Evolutionary conservation across 2,113 vertebrate genomes (phyloP).

Genomic region (Triplophysa rosa): DNA sequence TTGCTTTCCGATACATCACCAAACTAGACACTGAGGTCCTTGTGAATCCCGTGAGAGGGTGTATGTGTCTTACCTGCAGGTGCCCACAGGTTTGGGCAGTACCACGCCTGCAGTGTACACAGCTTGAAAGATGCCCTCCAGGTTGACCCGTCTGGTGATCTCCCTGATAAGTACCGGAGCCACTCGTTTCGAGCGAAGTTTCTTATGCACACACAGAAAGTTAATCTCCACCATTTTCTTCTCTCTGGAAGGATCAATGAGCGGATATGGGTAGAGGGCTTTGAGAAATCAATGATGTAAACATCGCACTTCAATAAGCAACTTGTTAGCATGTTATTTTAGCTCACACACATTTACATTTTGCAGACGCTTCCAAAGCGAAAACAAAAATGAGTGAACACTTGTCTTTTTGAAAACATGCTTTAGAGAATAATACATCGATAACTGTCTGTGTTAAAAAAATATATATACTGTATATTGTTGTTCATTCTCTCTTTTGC

Average conservation of each 20-base stretch:
- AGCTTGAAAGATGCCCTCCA: slow-evolving; percentile 97
- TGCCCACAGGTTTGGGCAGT: slow-evolving; percentile 95
- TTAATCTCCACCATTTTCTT: slow-evolving; percentile 99
- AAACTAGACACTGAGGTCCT: not conserved
- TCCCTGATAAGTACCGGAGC: slow-evolving; percentile 95
- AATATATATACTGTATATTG: too few species aligned
- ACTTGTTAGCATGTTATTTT: too few species aligned
- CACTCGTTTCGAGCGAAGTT: slow-evolving; percentile 95
- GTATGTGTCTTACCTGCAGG: slow-evolving; percentile 83
- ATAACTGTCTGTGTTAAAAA: too few species aligned
- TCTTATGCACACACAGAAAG: slow-evolving; percentile 98
- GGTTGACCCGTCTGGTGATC: slow-evolving; percentile 93
- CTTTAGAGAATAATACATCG: too few species aligned
- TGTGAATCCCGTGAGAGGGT: not conserved
- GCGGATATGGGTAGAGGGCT: not conserved
- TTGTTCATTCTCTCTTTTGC: too few species aligned
- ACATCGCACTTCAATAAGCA: not conserved
- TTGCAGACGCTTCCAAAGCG: too few species aligned
- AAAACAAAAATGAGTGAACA: too few species aligned
- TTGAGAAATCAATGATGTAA: not conserved
- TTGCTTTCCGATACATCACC: not conserved
- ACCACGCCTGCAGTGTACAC: slow-evolving; percentile 98
- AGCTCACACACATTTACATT: too few species aligned
- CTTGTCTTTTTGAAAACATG: too few species aligned
- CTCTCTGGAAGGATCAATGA: slow-evolving; percentile 72